A percentile compares a stretch with the other conserved stretches of the same genome.
phyloP scores from a whole-genome alignment of 1,140 invertebrate species.

The Riptortus pedestris region DNA sequence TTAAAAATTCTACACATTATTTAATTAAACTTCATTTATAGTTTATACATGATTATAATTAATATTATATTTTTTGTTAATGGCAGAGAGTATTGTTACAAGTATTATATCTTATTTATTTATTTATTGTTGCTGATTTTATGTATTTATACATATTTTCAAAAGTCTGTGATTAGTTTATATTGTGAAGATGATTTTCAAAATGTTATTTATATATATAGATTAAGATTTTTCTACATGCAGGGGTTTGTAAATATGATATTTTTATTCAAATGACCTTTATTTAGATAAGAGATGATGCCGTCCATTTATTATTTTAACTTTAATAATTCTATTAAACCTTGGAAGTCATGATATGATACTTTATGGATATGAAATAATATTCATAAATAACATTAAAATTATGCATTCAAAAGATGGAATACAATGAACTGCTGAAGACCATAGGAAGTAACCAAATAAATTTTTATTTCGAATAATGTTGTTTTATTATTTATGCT shows the following conservation, averaged over 20 bases:
- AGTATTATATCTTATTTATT: not conserved
- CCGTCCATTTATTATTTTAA: slow-evolving; percentile 1
- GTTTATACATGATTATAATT: not conserved
- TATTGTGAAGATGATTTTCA: not conserved
- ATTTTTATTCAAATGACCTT: slow-evolving; percentile 14
- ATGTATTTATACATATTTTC: not conserved
- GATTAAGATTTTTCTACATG: slow-evolving; percentile 3
- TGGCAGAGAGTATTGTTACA: not conserved
- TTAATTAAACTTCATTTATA: not conserved
- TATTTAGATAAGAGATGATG: not conserved
- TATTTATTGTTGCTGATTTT: not conserved
- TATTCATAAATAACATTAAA: too few species aligned
- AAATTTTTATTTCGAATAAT: too few species aligned
- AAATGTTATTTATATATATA: slow-evolving; percentile 13
- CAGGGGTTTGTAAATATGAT: slow-evolving; percentile 7
- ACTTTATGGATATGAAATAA: too few species aligned
- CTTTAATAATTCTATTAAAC: too few species aligned
- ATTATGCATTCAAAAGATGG: too few species aligned
- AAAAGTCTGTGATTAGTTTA: slow-evolving; percentile 13
- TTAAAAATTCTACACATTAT: not conserved
- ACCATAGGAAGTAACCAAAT: too few species aligned
- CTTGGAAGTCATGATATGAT: too few species aligned
- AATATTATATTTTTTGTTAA: not conserved
- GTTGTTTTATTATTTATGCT: too few species aligned
- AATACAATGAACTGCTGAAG: too few species aligned